Evolutionary conservation across 2,113 vertebrate genomes (phyloP).

Genomic region (Tetrax tetrax): DNA sequence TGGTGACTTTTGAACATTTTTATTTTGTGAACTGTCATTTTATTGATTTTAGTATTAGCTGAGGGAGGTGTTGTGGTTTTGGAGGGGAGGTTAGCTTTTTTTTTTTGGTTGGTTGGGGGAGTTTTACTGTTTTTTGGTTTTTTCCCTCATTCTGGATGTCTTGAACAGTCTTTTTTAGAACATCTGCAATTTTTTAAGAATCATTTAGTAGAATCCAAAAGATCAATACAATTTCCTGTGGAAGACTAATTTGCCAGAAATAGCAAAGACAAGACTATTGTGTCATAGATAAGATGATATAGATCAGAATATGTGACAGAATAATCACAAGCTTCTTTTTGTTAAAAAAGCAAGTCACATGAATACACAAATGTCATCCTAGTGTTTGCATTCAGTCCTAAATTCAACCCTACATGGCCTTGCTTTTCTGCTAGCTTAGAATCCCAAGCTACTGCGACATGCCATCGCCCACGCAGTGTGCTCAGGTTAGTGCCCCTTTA

Average conservation of each 20-base stretch:
- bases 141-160: not conserved
- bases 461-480: rapidly evolving
- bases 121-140: not conserved
- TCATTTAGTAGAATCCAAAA: not conserved
- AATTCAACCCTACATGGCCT: not conserved
- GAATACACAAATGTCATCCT: not conserved
- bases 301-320: not conserved
- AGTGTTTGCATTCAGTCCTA: not conserved
- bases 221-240: not conserved
- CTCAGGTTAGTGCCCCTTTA: not conserved
- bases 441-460: not conserved
- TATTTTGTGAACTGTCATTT: not conserved
- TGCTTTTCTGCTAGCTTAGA: not conserved
- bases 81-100: rapidly evolving
- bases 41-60: not conserved
- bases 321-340: not conserved
- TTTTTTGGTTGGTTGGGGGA: not conserved
- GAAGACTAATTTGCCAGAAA: not conserved
- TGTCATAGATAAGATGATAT: not conserved
- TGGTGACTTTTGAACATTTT: not conserved
- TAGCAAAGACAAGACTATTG: not conserved
- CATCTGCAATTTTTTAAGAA: not conserved
- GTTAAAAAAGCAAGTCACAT: not conserved
- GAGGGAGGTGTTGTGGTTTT: not conserved
- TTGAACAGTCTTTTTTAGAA: not conserved